These are phyloP conservation scores for Grapholita molesta DNA, from an alignment of 1,140 invertebrate species.

Conservation along the genomic window DNA sequence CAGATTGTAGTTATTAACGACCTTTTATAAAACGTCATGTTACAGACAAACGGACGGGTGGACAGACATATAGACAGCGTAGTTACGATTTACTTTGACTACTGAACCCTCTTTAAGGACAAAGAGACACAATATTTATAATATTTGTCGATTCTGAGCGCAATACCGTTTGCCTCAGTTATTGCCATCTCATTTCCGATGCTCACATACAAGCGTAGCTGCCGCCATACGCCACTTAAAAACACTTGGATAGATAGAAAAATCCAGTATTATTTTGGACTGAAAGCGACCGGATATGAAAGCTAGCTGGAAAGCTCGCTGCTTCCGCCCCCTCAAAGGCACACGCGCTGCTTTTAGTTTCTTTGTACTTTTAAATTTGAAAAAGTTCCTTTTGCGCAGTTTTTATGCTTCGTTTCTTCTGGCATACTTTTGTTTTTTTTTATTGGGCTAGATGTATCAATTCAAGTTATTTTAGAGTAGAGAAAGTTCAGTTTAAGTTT, in stretches of 20 bases:
- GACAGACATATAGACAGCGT: too few relatives aligned
- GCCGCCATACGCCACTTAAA: not conserved
- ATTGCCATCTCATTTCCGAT: not conserved
- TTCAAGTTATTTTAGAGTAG: too few relatives aligned
- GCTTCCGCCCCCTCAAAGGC: conserved; percentile 40
- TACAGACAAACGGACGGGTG: too few relatives aligned
- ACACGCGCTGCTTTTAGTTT: conserved; percentile 43
- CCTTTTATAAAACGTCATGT: too few relatives aligned
- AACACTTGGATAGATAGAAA: conserved; percentile 5
- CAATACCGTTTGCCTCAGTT: too few relatives aligned
- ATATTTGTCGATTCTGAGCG: not conserved
- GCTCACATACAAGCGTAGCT: not conserved
- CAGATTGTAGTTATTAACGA: too few relatives aligned
- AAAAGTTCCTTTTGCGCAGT: conserved; percentile 22
- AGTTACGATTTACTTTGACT: too few relatives aligned
- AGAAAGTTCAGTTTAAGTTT: too few relatives aligned
- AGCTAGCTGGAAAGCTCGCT: conserved; percentile 33
- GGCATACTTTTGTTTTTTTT: conserved; percentile 6
- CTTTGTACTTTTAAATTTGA: conserved; percentile 47
- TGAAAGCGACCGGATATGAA: conserved; percentile 43
- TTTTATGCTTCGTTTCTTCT: conserved; percentile 18
- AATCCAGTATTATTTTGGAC: conserved; percentile 29
- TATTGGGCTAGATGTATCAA: not conserved
- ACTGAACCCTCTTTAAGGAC: too few relatives aligned
- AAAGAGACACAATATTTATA: too few relatives aligned